A percentile compares a stretch with the other conserved stretches of the same genome.
Conservation (phyloP, 2,888 invertebrate species). For the Arrhopalites spinosus region DNA sequence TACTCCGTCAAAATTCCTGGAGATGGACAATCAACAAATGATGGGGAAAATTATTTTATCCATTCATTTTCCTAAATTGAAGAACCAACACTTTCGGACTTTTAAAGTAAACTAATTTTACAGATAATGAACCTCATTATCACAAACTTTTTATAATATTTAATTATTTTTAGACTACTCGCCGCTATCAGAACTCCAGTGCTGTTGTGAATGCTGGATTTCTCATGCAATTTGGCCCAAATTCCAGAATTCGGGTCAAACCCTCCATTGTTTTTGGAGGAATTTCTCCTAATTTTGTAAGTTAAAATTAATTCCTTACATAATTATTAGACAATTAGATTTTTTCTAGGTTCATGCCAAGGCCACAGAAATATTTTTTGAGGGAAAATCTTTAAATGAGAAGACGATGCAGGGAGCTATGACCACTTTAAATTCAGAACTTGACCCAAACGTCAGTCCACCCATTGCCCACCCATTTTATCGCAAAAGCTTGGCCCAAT, state of each 20-base stretch:
- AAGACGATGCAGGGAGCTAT: constrained; percentile 64
- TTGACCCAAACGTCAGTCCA: constrained; percentile 68
- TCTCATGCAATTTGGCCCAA: constrained; percentile 65
- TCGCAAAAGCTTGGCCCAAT: constrained; percentile 71
- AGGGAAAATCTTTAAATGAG: constrained; percentile 58
- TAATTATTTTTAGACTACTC: constrained; percentile 68
- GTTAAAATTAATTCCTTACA: neutral
- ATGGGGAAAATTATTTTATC: constrained; percentile 67
- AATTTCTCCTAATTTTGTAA: constrained; percentile 57
- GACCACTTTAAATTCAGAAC: constrained; percentile 64
- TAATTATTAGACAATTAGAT: neutral
- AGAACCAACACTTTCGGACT: constrained; percentile 66
- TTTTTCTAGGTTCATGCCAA: constrained; percentile 36
- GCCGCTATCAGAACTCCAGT: constrained; percentile 76
- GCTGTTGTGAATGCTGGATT: constrained; percentile 79
- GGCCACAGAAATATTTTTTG: constrained; percentile 34
- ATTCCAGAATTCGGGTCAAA: constrained; percentile 61
- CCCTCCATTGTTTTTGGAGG: constrained; percentile 60
- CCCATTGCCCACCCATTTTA: constrained; percentile 73
- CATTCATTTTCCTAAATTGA: constrained; percentile 64
- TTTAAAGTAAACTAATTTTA: constrained; percentile 66
- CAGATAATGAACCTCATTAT: neutral
- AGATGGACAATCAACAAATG: constrained; percentile 70
- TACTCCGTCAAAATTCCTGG: constrained; percentile 63
- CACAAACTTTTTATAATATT: neutral